Evolutionary conservation across 2,113 vertebrate species (phyloP).

Genomic region (Rhodinocichla rosea): DNA sequence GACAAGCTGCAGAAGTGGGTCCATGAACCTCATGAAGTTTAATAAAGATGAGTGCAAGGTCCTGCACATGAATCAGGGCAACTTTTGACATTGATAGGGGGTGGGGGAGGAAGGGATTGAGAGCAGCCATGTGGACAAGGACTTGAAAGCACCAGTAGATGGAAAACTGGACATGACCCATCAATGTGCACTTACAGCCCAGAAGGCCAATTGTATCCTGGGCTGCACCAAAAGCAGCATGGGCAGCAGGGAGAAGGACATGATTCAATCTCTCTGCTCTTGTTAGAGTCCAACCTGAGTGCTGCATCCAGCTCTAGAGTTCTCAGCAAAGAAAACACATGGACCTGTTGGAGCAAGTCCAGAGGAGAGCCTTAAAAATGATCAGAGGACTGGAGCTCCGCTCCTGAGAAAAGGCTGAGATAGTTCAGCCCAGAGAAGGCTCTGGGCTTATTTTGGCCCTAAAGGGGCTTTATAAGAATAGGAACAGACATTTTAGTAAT

Average conservation of each 20-base stretch:
- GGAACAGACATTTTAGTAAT: neutral
- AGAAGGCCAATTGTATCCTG: neutral
- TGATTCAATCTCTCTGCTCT: neutral
- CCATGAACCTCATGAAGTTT: neutral
- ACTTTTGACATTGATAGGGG: neutral
- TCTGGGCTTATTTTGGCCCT: neutral
- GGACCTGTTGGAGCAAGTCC: fast-evolving
- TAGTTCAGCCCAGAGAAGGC: neutral
- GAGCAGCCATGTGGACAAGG: neutral
- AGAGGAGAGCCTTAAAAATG: neutral
- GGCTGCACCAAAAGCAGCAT: fast-evolving
- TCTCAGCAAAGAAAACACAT: neutral
- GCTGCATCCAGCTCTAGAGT: neutral
- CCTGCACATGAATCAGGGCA: neutral
- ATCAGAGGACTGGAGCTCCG: neutral
- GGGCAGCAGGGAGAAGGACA: neutral
- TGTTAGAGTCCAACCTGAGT: neutral
- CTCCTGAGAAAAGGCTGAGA: neutral
- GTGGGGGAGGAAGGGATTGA: neutral
- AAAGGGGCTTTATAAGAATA: neutral
- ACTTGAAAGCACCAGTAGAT: neutral
- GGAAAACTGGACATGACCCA: neutral
- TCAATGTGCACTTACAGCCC: neutral
- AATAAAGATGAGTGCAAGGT: neutral
- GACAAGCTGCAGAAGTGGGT: neutral